phyloP scores from a whole-genome alignment of 2,113 vertebrate genomes.

The Sylvilagus bachmani region DNA sequence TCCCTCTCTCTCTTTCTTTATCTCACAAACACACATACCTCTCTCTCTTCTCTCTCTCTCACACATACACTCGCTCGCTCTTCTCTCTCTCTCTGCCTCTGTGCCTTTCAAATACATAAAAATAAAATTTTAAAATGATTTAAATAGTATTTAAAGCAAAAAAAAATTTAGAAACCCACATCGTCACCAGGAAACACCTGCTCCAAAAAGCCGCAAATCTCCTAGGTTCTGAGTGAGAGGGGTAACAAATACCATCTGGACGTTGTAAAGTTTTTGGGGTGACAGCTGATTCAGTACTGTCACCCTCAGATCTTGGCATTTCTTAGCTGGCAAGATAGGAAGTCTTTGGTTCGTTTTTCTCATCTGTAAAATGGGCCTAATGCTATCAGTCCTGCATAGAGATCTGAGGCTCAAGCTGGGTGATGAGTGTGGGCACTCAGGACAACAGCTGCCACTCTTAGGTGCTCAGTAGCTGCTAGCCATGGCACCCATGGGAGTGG shows the following conservation, averaged over 20 bases:
- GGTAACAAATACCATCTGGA: background rate
- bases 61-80: too few species aligned
- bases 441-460: rapidly evolving
- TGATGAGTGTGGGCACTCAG: rapidly evolving
- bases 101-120: too few species aligned
- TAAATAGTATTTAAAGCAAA: too few species aligned
- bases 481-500: rapidly evolving
- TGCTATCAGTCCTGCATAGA: background rate
- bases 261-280: background rate
- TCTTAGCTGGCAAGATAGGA: background rate
- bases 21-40: too few species aligned
- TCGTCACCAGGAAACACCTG: background rate
- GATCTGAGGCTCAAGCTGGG: background rate
- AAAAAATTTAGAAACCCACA: too few species aligned
- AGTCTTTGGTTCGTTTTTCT: background rate
- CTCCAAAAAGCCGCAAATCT: background rate
- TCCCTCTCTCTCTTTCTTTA: too few species aligned
- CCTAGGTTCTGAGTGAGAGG: background rate
- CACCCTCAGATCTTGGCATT: background rate
- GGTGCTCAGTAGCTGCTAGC: rapidly evolving
- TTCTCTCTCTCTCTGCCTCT: too few species aligned
- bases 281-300: background rate
- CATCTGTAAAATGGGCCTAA: background rate
- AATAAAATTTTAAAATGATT: too few species aligned
- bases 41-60: too few species aligned